Conservation (phyloP, 1,140 invertebrate species). For the Oryctes rhinoceros region DNA sequence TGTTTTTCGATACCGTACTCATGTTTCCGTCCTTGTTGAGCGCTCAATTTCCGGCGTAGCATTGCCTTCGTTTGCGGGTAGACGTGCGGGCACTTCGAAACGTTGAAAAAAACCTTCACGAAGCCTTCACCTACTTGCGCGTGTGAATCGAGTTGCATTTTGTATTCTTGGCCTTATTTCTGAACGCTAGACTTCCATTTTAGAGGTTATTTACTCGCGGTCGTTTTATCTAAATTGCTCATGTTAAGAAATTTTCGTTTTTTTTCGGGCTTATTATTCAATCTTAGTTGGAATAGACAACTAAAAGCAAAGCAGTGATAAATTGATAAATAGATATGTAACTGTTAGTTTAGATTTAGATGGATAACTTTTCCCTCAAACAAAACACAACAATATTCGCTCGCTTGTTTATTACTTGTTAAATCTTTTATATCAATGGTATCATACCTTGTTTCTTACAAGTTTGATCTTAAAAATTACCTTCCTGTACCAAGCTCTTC, state of each 20-base stretch:
- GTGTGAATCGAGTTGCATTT: constrained; percentile 59
- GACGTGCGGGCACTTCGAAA: constrained; percentile 50
- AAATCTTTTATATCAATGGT: no score
- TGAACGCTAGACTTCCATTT: constrained; percentile 47
- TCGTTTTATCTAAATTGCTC: background rate
- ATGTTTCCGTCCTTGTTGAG: constrained; percentile 46
- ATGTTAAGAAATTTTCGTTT: background rate
- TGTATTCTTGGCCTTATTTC: constrained; percentile 59
- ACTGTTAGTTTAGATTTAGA: no score
- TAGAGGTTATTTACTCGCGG: constrained; percentile 49
- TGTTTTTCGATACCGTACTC: constrained; percentile 17
- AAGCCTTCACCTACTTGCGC: constrained; percentile 59
- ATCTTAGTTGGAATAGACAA: background rate
- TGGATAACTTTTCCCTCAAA: no score
- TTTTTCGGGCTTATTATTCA: background rate
- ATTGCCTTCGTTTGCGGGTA: constrained; percentile 36
- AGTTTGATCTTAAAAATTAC: background rate
- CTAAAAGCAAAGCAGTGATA: no score
- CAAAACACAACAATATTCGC: no score
- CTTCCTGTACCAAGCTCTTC: no score
- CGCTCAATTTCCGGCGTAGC: constrained; percentile 46
- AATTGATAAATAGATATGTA: no score
- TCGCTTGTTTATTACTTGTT: no score
- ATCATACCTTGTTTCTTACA: no score
- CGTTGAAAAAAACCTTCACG: constrained; percentile 52